Evolutionary conservation across 2,797 vertebrate genomes (phyloP).

Genomic region (Bovichtus variegatus): DNA sequence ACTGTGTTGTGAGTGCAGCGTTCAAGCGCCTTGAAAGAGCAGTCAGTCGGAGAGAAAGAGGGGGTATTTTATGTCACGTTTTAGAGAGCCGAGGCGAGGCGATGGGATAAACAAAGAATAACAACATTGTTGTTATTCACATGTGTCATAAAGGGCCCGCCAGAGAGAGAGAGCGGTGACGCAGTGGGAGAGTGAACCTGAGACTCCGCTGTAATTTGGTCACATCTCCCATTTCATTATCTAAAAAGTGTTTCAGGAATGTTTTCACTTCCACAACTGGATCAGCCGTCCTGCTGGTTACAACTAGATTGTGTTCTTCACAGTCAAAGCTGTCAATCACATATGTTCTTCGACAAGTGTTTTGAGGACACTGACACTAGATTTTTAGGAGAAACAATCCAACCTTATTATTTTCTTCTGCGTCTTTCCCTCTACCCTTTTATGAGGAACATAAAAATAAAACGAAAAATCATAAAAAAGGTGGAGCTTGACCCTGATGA

Average conservation of each 20-base stretch:
- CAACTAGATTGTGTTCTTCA: too few relatives aligned
- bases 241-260: conserved; percentile 1
- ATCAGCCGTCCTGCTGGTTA: conserved; percentile 12
- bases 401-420: background rate
- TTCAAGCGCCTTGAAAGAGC: conserved; percentile 34
- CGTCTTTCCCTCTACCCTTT: background rate
- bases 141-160: conserved; percentile 21
- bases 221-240: background rate
- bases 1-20: conserved; percentile 13
- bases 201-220: conserved; percentile 9
- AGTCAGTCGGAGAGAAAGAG: conserved; percentile 31
- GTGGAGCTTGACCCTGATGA: background rate
- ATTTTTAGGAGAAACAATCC: background rate
- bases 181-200: background rate
- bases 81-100: conserved; percentile 25
- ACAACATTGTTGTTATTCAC: conserved; percentile 44
- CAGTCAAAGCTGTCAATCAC: conserved; percentile 10
- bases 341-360: too few relatives aligned
- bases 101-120: background rate
- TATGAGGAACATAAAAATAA: background rate
- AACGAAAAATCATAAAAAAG: too few relatives aligned
- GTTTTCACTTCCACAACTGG: background rate
- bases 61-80: conserved; percentile 32
- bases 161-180: background rate
- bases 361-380: background rate